A percentile compares a stretch with the other conserved stretches of the same genome.
Conservation (phyloP, 2,888 invertebrate genomes). For the Pollenia griseotomentosa region DNA sequence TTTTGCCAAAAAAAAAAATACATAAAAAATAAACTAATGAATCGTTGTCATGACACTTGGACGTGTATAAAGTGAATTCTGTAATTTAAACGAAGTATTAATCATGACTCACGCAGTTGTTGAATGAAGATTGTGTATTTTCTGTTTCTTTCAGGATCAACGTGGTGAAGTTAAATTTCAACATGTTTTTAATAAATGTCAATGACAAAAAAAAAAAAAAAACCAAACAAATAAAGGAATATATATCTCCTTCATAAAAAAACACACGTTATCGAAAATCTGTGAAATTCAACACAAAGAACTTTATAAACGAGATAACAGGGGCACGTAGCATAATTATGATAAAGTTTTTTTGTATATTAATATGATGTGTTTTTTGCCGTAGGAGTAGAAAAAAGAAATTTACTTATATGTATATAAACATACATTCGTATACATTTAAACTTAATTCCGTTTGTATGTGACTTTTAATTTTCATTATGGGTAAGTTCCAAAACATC, state of each 20-base stretch:
- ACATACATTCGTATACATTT: too few relatives aligned
- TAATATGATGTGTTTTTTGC: too few relatives aligned
- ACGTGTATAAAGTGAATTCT: conserved; percentile 45
- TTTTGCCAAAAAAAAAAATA: background rate
- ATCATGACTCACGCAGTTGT: conserved; percentile 33
- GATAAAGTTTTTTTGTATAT: too few relatives aligned
- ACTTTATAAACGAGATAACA: too few relatives aligned
- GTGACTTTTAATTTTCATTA: too few relatives aligned
- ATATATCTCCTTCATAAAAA: background rate
- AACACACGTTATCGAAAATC: too few relatives aligned
- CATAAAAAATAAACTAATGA: conserved; percentile 24
- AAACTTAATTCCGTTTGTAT: too few relatives aligned
- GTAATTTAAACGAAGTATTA: conserved; percentile 52
- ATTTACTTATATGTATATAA: too few relatives aligned
- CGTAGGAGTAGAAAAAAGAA: too few relatives aligned
- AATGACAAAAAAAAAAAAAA: background rate
- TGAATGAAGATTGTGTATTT: background rate
- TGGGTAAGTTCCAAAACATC: too few relatives aligned
- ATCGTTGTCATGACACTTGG: conserved; percentile 48
- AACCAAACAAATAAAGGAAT: background rate
- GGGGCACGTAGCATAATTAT: too few relatives aligned
- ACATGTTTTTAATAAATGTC: conserved; percentile 36
- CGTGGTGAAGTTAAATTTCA: conserved; percentile 43
- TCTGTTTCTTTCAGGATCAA: background rate
- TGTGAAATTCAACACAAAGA: too few relatives aligned